A percentile compares a stretch with the other conserved stretches of the same genome.
Conservation (phyloP, 2,797 vertebrate genomes). For the Aphelocoma californica region DNA sequence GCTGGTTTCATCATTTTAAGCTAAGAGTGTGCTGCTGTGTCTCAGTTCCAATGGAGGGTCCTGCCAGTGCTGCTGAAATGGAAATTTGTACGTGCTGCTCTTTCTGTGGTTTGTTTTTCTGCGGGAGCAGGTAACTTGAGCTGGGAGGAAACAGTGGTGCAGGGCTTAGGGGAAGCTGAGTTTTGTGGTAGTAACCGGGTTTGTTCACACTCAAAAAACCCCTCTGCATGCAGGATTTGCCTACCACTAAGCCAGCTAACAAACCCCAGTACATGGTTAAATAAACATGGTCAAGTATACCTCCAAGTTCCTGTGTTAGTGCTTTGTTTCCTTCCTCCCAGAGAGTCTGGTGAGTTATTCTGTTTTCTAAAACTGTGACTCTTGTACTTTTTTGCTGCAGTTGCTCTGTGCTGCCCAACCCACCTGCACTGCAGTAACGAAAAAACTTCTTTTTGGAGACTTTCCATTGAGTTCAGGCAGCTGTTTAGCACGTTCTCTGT, state of each 20-base stretch:
- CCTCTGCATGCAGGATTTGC: background rate
- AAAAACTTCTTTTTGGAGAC: background rate
- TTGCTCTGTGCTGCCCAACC: background rate
- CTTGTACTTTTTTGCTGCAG: background rate
- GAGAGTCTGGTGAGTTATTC: background rate
- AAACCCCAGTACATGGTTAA: background rate
- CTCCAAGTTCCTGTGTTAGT: background rate
- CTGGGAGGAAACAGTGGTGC: background rate
- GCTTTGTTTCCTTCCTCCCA: background rate
- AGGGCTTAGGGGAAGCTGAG: background rate
- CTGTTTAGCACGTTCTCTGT: background rate
- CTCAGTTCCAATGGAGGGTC: background rate
- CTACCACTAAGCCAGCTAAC: background rate
- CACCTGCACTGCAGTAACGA: slow-evolving; percentile 25
- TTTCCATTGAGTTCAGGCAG: background rate
- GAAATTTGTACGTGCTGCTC: background rate
- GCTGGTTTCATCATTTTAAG: background rate
- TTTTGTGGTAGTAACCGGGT: background rate
- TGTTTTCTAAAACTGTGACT: background rate
- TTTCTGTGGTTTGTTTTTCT: background rate
- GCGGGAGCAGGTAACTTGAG: background rate
- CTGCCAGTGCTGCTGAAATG: background rate
- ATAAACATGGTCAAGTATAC: background rate
- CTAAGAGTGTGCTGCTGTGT: background rate
- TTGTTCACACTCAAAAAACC: background rate